Percentiles rank a stretch among this genome's conserved stretches.
phyloP scores from a whole-genome alignment of 35 echinoderm and acorn worm species.

The Eucidaris tribuloides region DNA sequence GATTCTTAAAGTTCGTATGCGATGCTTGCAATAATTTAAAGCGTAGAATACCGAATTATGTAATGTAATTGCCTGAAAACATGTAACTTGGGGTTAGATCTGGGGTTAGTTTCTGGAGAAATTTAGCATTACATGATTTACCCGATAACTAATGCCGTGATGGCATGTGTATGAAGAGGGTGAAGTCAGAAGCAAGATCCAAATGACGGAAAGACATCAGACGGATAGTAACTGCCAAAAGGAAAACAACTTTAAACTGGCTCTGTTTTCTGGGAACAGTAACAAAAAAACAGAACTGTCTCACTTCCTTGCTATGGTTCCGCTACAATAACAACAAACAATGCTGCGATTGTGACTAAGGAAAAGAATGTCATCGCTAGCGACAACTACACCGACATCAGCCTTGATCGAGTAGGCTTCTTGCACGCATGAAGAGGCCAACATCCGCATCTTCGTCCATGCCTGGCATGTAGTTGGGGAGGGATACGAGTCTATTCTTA shows the following conservation, averaged over 20 bases:
- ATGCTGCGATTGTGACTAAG: neutral
- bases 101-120: too few relatives aligned
- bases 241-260: neutral
- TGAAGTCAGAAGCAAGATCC: neutral
- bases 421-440: constrained; percentile 30
- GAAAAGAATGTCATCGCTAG: neutral
- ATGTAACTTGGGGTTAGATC: too few relatives aligned
- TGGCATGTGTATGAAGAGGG: too few relatives aligned
- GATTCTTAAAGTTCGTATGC: too few relatives aligned
- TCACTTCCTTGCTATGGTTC: neutral
- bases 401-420: too few relatives aligned
- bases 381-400: neutral
- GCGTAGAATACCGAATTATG: too few relatives aligned
- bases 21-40: too few relatives aligned
- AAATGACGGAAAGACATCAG: constrained; percentile 7
- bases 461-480: too few relatives aligned
- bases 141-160: too few relatives aligned
- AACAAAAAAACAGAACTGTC: constrained; percentile 5
- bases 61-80: too few relatives aligned
- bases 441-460: constrained; percentile 16
- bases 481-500: neutral
- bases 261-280: neutral
- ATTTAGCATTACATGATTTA: too few relatives aligned
- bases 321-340: neutral
- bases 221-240: neutral